Percentiles rank a stretch among this genome's conserved stretches.
These are phyloP conservation scores for Echiichthys vipera DNA, from an alignment of 2,797 vertebrate species.

Conservation along the genomic window DNA sequence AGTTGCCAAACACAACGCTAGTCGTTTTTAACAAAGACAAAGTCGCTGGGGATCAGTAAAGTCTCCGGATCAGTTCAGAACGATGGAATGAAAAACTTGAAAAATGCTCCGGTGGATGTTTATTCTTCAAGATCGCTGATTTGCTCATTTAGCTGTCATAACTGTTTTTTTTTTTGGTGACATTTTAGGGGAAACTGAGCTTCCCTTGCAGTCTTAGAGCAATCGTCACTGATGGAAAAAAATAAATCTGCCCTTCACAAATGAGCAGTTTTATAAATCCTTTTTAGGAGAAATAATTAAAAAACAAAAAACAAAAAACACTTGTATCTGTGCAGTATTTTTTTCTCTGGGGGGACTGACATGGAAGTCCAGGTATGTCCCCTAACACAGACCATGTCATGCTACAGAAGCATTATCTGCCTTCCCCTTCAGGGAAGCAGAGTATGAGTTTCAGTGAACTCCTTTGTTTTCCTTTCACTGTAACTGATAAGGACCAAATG, in stretches of 20 bases:
- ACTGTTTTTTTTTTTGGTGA: no score
- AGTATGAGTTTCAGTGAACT: slow-evolving; percentile 62
- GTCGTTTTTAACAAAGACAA: no score
- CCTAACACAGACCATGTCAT: slow-evolving; percentile 4
- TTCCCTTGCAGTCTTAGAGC: no score
- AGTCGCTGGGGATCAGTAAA: no score
- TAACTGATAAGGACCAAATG: slow-evolving; percentile 74
- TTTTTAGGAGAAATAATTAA: neutral
- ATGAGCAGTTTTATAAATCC: neutral
- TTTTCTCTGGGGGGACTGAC: neutral
- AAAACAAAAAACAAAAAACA: neutral
- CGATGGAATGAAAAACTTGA: no score
- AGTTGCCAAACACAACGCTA: no score
- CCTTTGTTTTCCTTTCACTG: slow-evolving; percentile 76
- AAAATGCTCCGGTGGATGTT: no score
- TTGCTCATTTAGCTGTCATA: no score
- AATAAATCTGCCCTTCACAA: neutral
- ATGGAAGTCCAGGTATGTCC: slow-evolving; percentile 25
- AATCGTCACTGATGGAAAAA: no score
- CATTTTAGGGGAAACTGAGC: no score
- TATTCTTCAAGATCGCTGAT: no score
- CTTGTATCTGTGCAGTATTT: neutral
- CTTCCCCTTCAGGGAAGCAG: slow-evolving; percentile 61
- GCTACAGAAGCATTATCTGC: slow-evolving; percentile 49
- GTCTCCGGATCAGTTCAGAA: no score